A percentile compares a stretch with the other conserved stretches of the same genome.
Evolutionary conservation across 1,140 invertebrate species (phyloP).

Genomic region (Tribolium castaneum): DNA sequence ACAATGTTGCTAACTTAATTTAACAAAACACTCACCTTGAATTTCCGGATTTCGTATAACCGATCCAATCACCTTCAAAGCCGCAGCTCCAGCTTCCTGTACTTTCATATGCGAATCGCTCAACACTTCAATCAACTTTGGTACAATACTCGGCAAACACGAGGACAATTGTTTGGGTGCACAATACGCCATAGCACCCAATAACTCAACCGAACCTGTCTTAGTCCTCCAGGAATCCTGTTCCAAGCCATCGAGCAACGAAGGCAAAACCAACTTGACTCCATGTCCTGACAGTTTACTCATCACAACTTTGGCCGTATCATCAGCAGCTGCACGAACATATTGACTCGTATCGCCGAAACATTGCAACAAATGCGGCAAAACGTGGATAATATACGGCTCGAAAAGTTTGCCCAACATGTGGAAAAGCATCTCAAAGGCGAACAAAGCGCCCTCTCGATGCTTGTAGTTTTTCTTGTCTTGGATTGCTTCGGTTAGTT

Average conservation of each 20-base stretch:
- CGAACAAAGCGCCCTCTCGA: conserved; percentile 95
- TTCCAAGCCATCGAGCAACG: conserved; percentile 91
- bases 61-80: conserved; percentile 95
- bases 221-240: conserved; percentile 99
- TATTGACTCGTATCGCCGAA: conserved; percentile 96
- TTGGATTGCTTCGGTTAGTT: conserved; percentile 93
- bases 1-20: too few relatives aligned
- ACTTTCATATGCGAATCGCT: conserved; percentile 98
- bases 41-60: conserved; percentile 99
- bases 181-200: conserved; percentile 98
- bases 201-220: conserved; percentile 94
- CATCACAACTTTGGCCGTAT: conserved; percentile 96
- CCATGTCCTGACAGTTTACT: conserved; percentile 95
- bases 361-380: conserved; percentile 94
- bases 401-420: conserved; percentile 97
- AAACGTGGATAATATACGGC: conserved; percentile 97
- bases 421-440: conserved; percentile 96
- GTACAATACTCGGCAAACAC: conserved; percentile 97
- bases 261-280: conserved; percentile 94
- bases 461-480: conserved; percentile 96
- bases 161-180: conserved; percentile 98
- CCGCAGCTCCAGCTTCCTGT: conserved; percentile 95
- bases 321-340: conserved; percentile 91
- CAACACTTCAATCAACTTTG: conserved; percentile 97
- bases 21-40: conserved; percentile 70